These are phyloP conservation scores for Urocyon cinereoargenteus DNA, from an alignment of 2,797 vertebrate genomes.

Conservation along the genomic window DNA sequence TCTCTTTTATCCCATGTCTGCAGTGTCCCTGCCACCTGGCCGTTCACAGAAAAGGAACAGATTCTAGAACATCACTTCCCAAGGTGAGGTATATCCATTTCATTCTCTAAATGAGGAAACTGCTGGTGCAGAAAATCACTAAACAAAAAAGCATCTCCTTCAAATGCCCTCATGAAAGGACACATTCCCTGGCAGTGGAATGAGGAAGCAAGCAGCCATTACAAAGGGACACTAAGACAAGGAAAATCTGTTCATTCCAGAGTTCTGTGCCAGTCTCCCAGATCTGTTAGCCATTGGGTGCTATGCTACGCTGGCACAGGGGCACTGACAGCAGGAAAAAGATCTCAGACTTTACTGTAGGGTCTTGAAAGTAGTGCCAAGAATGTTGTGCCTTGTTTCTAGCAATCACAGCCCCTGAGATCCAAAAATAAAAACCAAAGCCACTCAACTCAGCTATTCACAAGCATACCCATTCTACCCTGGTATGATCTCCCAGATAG, in stretches of 20 bases:
- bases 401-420: background rate
- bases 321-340: background rate
- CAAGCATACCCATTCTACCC: background rate
- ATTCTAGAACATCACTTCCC: slow-evolving; percentile 80
- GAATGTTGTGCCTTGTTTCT: background rate
- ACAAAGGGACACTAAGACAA: slow-evolving; percentile 15
- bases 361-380: background rate
- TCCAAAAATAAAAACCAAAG: background rate
- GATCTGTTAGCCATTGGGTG: background rate
- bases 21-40: slow-evolving; percentile 73
- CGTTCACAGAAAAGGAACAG: slow-evolving; percentile 67
- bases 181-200: slow-evolving; percentile 65
- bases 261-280: background rate
- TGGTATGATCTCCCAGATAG: background rate
- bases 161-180: slow-evolving; percentile 77
- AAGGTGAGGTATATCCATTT: slow-evolving; percentile 84
- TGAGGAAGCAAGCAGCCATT: slow-evolving; percentile 65
- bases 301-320: background rate
- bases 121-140: slow-evolving; percentile 85
- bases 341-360: background rate
- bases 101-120: slow-evolving; percentile 82
- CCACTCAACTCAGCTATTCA: background rate
- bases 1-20: slow-evolving; percentile 8
- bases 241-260: slow-evolving; percentile 32
- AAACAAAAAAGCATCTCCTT: slow-evolving; percentile 83